These are phyloP conservation scores for Macrochelys suwanniensis DNA, from an alignment of 2,797 vertebrate species.

Conservation along the genomic window DNA sequence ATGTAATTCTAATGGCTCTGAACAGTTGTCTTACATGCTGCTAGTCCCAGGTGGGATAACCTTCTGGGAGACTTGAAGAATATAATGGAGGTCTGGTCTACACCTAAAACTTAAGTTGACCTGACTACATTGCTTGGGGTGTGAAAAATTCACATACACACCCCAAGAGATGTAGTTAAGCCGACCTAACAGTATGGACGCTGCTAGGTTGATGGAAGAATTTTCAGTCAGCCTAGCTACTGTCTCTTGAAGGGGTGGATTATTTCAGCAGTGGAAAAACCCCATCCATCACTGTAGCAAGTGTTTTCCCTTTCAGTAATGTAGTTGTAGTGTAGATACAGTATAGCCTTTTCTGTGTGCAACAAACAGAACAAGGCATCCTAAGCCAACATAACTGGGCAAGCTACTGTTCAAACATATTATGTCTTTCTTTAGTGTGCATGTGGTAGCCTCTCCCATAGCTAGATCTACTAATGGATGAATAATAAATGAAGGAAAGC, in stretches of 20 bases:
- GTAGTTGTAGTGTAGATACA: neutral
- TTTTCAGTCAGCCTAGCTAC: neutral
- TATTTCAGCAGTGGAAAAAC: neutral
- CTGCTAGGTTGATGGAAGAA: neutral
- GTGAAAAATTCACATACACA: too few species aligned
- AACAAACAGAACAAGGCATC: slow-evolving; percentile 20
- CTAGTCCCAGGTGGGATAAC: slow-evolving; percentile 22
- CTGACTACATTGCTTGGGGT: neutral
- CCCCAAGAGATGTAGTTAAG: neutral
- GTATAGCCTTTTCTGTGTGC: neutral
- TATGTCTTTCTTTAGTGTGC: neutral
- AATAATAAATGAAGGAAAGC: slow-evolving; percentile 21
- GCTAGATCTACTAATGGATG: slow-evolving; percentile 4
- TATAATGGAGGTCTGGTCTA: slow-evolving; percentile 16
- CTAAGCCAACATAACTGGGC: slow-evolving; percentile 3
- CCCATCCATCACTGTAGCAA: neutral
- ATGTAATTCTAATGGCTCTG: neutral
- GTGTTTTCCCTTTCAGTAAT: neutral
- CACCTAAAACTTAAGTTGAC: neutral
- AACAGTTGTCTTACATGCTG: neutral
- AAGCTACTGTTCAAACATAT: slow-evolving; percentile 30
- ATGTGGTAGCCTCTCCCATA: neutral
- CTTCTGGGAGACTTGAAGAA: slow-evolving; percentile 47
- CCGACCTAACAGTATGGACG: neutral
- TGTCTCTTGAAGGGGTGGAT: neutral